Conservation (phyloP, 2,113 vertebrate genomes). For the Engystomops pustulosus region DNA sequence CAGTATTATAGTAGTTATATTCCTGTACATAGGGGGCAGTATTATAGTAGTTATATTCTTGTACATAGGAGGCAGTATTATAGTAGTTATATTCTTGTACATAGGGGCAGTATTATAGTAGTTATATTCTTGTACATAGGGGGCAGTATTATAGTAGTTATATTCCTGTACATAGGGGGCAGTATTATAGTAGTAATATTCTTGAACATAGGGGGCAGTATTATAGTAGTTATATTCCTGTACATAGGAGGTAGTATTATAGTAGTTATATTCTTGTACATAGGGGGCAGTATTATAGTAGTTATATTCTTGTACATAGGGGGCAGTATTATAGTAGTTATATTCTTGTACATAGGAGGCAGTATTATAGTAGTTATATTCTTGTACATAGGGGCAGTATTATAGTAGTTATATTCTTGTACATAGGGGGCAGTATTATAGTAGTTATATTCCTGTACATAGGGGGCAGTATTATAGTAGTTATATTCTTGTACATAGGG, state of each 20-base stretch:
- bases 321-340: constrained; percentile 11
- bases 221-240: constrained; percentile 5
- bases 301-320: constrained; percentile 19
- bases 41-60: too few relatives aligned
- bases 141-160: constrained; percentile 1
- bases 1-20: constrained; percentile 10
- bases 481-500: too few relatives aligned
- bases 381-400: neutral
- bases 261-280: constrained; percentile 4
- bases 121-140: neutral
- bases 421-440: neutral
- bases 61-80: neutral
- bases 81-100: constrained; percentile 3
- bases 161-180: neutral
- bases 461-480: too few relatives aligned
- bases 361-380: constrained; percentile 16
- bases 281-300: constrained; percentile 5
- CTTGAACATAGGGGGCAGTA: neutral
- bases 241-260: neutral
- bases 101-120: neutral
- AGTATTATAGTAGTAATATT: constrained; percentile 7
- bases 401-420: constrained; percentile 20
- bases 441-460: neutral
- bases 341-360: neutral
- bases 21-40: neutral